Evolutionary conservation across 2,797 vertebrate species (phyloP).

Genomic region (Acrossocheilus fasciatus): DNA sequence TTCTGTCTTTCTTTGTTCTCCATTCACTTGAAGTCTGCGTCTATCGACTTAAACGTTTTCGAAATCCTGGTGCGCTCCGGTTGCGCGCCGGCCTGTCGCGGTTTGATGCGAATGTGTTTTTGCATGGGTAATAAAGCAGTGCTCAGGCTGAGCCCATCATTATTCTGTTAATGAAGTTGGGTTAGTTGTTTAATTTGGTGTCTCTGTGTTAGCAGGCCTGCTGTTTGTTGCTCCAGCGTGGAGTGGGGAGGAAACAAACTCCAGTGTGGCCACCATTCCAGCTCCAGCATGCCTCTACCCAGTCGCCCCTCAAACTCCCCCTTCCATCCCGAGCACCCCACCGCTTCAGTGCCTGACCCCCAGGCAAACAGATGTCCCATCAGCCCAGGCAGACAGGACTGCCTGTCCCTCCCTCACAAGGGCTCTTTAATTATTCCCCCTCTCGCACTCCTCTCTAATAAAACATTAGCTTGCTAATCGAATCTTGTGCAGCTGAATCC

Average conservation of each 20-base stretch:
- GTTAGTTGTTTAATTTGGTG: slow-evolving; percentile 66
- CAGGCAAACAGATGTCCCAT: slow-evolving; percentile 80
- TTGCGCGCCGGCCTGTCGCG: slow-evolving; percentile 35
- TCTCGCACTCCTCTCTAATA: slow-evolving; percentile 63
- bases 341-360: slow-evolving; percentile 67
- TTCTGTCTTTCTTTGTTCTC: slow-evolving; percentile 48
- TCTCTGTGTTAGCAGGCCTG: slow-evolving; percentile 61
- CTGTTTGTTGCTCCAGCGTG: slow-evolving; percentile 67
- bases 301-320: slow-evolving; percentile 57
- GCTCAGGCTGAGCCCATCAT: slow-evolving; percentile 62
- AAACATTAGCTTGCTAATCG: slow-evolving; percentile 69
- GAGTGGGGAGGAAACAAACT: slow-evolving; percentile 61
- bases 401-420: slow-evolving; percentile 63
- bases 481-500: slow-evolving; percentile 65
- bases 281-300: slow-evolving; percentile 62
- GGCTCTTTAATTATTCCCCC: slow-evolving; percentile 67
- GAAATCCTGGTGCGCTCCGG: slow-evolving; percentile 27
- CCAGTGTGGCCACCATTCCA: slow-evolving; percentile 65
- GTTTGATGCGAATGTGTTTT: slow-evolving; percentile 59
- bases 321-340: slow-evolving; percentile 52
- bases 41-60: slow-evolving; percentile 44
- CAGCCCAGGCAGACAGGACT: slow-evolving; percentile 61
- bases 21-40: slow-evolving; percentile 33
- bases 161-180: slow-evolving; percentile 65
- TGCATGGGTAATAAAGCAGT: slow-evolving; percentile 61